Conservation (phyloP, 1,140 invertebrate genomes). For the Pogonognathellus flavescens region DNA sequence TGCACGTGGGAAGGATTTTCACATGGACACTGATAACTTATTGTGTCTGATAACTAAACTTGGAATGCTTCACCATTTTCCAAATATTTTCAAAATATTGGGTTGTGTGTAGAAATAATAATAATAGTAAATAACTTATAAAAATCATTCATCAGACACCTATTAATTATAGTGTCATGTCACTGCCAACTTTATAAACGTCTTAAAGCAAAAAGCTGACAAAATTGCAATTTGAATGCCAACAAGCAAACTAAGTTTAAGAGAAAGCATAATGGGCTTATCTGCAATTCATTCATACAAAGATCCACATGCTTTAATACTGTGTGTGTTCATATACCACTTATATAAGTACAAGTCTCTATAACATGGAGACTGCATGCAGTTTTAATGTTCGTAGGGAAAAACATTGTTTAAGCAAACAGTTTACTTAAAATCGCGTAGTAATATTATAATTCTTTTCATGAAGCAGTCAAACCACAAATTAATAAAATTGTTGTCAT, state of each 20-base stretch:
- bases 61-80: no score
- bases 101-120: background rate
- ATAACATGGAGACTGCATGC: background rate
- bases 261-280: background rate
- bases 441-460: slow-evolving; percentile 11
- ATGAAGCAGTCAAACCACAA: slow-evolving; percentile 43
- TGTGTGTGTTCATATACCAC: no score
- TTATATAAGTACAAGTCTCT: no score
- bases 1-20: no score
- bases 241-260: background rate
- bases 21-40: no score
- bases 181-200: background rate
- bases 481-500: slow-evolving; percentile 31
- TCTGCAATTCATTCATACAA: no score
- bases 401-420: slow-evolving; percentile 31
- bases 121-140: background rate
- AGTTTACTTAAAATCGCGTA: slow-evolving; percentile 18
- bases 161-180: slow-evolving; percentile 8
- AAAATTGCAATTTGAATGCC: background rate
- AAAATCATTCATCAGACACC: background rate
- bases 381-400: background rate
- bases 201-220: background rate
- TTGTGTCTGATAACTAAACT: no score
- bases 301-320: no score
- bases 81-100: background rate